Conservation (phyloP, 1,140 invertebrate genomes). For the Wasmannia auropunctata region DNA sequence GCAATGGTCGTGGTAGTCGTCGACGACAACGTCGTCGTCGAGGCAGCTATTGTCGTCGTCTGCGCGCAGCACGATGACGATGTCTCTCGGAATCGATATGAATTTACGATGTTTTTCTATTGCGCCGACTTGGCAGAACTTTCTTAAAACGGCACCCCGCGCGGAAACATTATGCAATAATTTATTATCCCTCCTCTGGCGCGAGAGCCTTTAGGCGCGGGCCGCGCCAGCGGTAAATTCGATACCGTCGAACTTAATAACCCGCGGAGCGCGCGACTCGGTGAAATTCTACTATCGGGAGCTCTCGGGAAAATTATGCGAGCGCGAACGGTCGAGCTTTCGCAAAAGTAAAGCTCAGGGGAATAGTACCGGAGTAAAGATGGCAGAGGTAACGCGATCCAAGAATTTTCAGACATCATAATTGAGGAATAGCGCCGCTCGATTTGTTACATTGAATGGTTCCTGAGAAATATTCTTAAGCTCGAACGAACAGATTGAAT, state of each 20-base stretch:
- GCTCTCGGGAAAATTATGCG: slow-evolving; percentile 56
- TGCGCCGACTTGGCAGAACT: slow-evolving; percentile 81
- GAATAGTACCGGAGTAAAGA: neutral
- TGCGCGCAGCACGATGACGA: slow-evolving; percentile 53
- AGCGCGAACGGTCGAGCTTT: slow-evolving; percentile 28
- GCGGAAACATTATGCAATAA: slow-evolving; percentile 79
- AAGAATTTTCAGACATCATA: slow-evolving; percentile 49
- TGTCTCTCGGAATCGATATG: slow-evolving; percentile 78
- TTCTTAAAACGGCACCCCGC: slow-evolving; percentile 78
- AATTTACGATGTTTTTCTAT: slow-evolving; percentile 85
- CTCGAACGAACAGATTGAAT: neutral
- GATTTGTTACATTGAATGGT: slow-evolving; percentile 20
- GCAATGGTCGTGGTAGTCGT: slow-evolving; percentile 60
- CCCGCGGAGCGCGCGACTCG: slow-evolving; percentile 60
- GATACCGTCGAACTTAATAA: slow-evolving; percentile 76
- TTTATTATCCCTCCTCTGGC: slow-evolving; percentile 78
- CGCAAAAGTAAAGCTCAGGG: slow-evolving; percentile 34
- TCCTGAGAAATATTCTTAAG: slow-evolving; percentile 17
- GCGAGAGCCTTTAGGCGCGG: slow-evolving; percentile 43
- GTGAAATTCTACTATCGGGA: slow-evolving; percentile 58
- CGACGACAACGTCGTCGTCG: slow-evolving; percentile 64
- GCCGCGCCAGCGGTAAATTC: slow-evolving; percentile 68
- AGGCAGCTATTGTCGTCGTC: slow-evolving; percentile 50
- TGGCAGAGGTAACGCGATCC: slow-evolving; percentile 33
- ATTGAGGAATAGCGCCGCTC: slow-evolving; percentile 41